Base-by-base conservation (phyloP, 64 coral and sea anemone genomes). In the Pachyseris speciosa region DNA sequence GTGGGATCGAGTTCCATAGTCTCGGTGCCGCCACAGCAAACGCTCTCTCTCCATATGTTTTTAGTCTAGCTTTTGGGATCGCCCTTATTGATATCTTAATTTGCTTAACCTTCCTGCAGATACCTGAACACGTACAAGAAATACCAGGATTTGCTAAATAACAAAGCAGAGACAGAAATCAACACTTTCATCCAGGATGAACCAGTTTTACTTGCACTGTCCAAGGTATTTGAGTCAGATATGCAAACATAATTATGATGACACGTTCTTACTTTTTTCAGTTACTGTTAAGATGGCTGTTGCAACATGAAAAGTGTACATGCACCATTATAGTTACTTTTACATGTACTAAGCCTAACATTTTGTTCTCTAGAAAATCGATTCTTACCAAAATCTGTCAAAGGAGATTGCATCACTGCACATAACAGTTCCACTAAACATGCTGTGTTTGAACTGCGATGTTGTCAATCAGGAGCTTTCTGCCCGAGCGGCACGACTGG, bases 91-190 rank as follows among this genome's bases (percentile, higher is more conserved):
- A n/a, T n/a, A n/a, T n/a, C n/a, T n/a, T n/a, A n/a, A n/a, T n/a
- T n/a, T n/a, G n/a, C n/a, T n/a, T n/a, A n/a, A n/a, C 7, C 3
- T 87, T 80, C 5, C 33, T 0, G 7, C 17, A 98, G 97, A 53
- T 99, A 99, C 67, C 86, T 99, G 12, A 95, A 99, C 59, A 92
- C 90, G 0, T 99, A 99, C 63, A 95, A 99, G 86, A 92, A 95
- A 60, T 99, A 99, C 44, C 97, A 99, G 39, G 90, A 99, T 95
- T 84, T 99, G 32, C 59, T 99, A 0, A 99, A 99, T 40, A 93
- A 99, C 94, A 99, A 99, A 20, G 97, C 97, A 75, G 97, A 99
- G n/a, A 99, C 86, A 37, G 97, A 99, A 67, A 94, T 99, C 15
- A 65, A 79, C 34, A 31, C 90, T 34, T 99, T 99, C 27, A 84